Evolutionary conservation across 2,888 invertebrate species (phyloP).

Genomic region (Cordilura impudica): DNA sequence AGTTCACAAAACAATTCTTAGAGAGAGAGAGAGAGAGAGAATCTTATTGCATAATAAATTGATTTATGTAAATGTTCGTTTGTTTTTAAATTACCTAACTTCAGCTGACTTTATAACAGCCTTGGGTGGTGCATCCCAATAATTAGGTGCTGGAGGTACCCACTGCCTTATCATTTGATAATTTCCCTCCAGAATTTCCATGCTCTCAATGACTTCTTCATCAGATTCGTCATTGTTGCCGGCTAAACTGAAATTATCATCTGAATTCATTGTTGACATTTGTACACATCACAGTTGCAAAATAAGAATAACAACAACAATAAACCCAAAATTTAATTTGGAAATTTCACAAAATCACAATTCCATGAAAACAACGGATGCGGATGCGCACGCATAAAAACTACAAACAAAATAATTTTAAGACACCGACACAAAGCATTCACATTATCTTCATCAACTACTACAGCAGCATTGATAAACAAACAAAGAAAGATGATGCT

Average conservation of each 20-base stretch:
- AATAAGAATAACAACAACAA: slow-evolving; percentile 36
- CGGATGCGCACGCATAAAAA: slow-evolving; percentile 61
- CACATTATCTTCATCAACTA: background rate
- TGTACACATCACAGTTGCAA: slow-evolving; percentile 32
- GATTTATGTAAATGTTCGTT: background rate
- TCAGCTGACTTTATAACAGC: slow-evolving; percentile 77
- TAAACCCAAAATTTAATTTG: slow-evolving; percentile 55
- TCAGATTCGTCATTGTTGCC: slow-evolving; percentile 74
- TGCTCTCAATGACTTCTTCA: slow-evolving; percentile 77
- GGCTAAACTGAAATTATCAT: slow-evolving; percentile 70
- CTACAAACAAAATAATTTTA: slow-evolving; percentile 11
- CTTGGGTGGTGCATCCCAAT: slow-evolving; percentile 78
- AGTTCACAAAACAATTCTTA: too few relatives aligned
- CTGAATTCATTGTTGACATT: slow-evolving; percentile 65
- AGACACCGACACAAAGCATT: slow-evolving; percentile 46
- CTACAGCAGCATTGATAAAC: slow-evolving; percentile 3
- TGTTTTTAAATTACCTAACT: slow-evolving; percentile 73
- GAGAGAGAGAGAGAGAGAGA: too few relatives aligned
- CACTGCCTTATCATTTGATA: slow-evolving; percentile 77
- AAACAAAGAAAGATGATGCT: slow-evolving; percentile 54
- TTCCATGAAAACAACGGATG: slow-evolving; percentile 60
- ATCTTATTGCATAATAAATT: background rate
- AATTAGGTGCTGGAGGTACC: slow-evolving; percentile 77
- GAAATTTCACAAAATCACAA: slow-evolving; percentile 59
- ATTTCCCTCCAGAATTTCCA: slow-evolving; percentile 77